Evolutionary conservation across 2,888 invertebrate genomes (phyloP), one percentile per base, ranked within the genome.

Genomic region (Neocrepidodera transversa): DNA sequence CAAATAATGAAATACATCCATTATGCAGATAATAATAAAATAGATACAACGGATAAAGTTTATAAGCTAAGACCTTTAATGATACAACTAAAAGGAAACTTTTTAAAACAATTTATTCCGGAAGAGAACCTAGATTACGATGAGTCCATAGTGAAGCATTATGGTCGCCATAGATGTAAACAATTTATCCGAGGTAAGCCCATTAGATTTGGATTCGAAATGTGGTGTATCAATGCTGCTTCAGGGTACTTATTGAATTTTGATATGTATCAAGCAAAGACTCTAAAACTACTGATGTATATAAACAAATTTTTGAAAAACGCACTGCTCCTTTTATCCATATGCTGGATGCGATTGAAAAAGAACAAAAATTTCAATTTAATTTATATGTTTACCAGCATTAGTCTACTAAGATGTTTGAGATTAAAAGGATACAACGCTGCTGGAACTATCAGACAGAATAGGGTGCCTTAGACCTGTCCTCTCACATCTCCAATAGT

Each of bases 181-280:
- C 67, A 67, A 50, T 68, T 62, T 42, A 69, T 72, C 13, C 65
- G 65, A 17, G 70, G 67, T 30, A 70, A 71, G 13, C n/a, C n/a
- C n/a, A n/a, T n/a, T n/a, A n/a, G n/a, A n/a, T n/a, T n/a, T n/a
- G n/a, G n/a, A n/a, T n/a, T n/a, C n/a, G n/a, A n/a, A n/a, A n/a
- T n/a, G n/a, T n/a, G n/a, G n/a, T n/a, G n/a, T n/a, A n/a, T n/a
- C n/a, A n/a, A n/a, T n/a, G n/a, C n/a, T n/a, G n/a, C n/a, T n/a
- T n/a, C n/a, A n/a, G n/a, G n/a, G n/a, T 65, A 65, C 67, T 66
- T 68, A 2, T 32, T 64, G 10, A 58, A 64, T 20, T 64, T 60
- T 51, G 63, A 64, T 17, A 13, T 67, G 11, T 67, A 67, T 43
- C 64, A 66, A 58, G 65, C 52, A 14, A 60, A 58, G 40, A 58